Conservation (phyloP, 2,888 invertebrate species). For the Heliconius ethilla region DNA sequence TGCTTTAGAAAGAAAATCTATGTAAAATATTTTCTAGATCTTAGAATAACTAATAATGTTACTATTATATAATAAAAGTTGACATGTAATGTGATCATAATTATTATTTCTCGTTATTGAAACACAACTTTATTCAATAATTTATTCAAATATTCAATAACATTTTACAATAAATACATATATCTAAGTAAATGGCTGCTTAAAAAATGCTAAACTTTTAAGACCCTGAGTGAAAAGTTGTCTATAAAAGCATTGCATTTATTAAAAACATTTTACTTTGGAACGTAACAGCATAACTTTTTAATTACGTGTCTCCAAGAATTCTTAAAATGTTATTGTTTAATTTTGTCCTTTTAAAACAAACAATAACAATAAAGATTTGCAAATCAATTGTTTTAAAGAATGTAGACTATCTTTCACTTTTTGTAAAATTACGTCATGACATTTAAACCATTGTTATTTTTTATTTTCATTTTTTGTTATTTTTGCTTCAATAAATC, state of each 20-base stretch:
- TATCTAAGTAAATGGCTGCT: too few species aligned
- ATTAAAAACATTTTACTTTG: background rate
- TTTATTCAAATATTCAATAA: too few species aligned
- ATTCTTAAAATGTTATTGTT: constrained; percentile 7
- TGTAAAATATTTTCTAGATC: too few species aligned
- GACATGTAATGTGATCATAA: too few species aligned
- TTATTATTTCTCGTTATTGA: background rate
- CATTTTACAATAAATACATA: too few species aligned
- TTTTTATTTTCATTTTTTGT: background rate
- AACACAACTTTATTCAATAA: too few species aligned
- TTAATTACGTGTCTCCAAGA: constrained; percentile 5
- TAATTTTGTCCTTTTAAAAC: constrained; percentile 2
- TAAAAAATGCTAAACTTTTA: background rate
- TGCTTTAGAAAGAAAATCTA: too few species aligned
- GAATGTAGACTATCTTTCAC: background rate
- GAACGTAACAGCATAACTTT: constrained; percentile 3
- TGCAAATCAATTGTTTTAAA: constrained; percentile 7
- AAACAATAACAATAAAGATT: constrained; percentile 1
- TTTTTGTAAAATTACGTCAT: background rate
- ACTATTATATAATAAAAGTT: background rate
- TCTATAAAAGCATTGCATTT: background rate
- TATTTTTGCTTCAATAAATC: constrained; percentile 1
- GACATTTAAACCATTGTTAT: background rate
- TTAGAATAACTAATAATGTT: background rate
- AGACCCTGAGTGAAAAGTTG: background rate